A percentile compares a stretch with the other conserved stretches of the same genome.
Evolutionary conservation across 2,113 vertebrate genomes (phyloP).

Genomic region (Sprattus sprattus): DNA sequence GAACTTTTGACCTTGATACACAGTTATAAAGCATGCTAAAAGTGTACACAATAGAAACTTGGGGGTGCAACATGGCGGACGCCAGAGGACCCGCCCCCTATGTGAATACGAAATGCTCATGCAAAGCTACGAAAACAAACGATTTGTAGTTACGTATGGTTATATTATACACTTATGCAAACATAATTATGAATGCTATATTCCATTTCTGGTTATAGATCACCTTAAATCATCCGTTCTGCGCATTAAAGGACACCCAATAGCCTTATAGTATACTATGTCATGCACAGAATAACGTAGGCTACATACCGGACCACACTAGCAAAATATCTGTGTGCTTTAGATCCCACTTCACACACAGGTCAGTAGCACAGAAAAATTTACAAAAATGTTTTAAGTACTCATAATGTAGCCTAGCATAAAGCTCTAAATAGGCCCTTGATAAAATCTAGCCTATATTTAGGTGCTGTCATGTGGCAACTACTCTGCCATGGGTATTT

Average conservation of each 20-base stretch:
- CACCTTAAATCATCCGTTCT: too few relatives aligned
- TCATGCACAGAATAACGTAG: background rate
- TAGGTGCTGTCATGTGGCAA: conserved; percentile 65
- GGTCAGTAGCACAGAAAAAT: background rate
- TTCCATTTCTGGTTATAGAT: too few relatives aligned
- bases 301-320: background rate
- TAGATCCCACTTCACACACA: background rate
- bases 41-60: too few relatives aligned
- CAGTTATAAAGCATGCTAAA: background rate
- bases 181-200: too few relatives aligned
- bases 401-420: background rate
- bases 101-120: too few relatives aligned
- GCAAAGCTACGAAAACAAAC: too few relatives aligned
- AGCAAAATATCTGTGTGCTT: background rate
- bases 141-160: too few relatives aligned
- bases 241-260: background rate
- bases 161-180: too few relatives aligned
- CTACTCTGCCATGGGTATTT: background rate
- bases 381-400: background rate
- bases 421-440: too few relatives aligned
- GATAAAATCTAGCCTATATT: conserved; percentile 62
- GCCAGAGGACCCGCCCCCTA: too few relatives aligned
- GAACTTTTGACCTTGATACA: background rate
- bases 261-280: background rate
- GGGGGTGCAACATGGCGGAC: too few relatives aligned